Evolutionary conservation across 2,797 vertebrate genomes (phyloP).

Genomic region (Orientallactaga sibirica): DNA sequence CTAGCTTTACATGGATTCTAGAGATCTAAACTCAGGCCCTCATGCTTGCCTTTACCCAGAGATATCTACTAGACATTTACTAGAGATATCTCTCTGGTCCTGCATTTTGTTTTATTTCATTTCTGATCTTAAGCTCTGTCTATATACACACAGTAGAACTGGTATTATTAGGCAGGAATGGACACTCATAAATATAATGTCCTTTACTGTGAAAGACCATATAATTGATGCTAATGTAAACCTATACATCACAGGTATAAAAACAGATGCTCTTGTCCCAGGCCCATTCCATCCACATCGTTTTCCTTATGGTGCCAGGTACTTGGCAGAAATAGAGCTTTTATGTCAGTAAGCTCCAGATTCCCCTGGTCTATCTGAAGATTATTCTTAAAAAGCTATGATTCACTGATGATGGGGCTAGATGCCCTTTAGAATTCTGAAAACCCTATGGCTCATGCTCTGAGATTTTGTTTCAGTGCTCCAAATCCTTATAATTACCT

Average conservation of each 20-base stretch:
- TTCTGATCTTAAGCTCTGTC: slow-evolving; percentile 42
- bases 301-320: slow-evolving; percentile 50
- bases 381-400: slow-evolving; percentile 55
- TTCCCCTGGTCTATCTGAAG: slow-evolving; percentile 54
- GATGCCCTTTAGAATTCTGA: slow-evolving; percentile 29
- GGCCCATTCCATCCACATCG: slow-evolving; percentile 18
- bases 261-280: slow-evolving; percentile 61
- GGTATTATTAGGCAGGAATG: slow-evolving; percentile 38
- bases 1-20: too few species aligned
- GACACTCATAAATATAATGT: slow-evolving; percentile 54
- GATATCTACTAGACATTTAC: too few species aligned
- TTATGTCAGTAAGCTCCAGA: slow-evolving; percentile 14
- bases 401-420: slow-evolving; percentile 39
- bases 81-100: too few species aligned
- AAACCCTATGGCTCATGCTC: slow-evolving; percentile 16
- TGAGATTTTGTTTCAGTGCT: slow-evolving; percentile 47
- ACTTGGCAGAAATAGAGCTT: slow-evolving; percentile 42
- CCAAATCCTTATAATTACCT: slow-evolving; percentile 45
- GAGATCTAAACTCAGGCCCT: too few species aligned
- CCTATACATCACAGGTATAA: slow-evolving; percentile 55
- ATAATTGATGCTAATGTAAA: slow-evolving; percentile 59
- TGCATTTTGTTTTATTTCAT: slow-evolving; percentile 63
- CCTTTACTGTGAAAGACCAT: slow-evolving; percentile 36
- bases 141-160: slow-evolving; percentile 6
- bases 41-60: too few species aligned